Conservation (phyloP, 2,888 invertebrate species). For the Tortrix viridana region DNA sequence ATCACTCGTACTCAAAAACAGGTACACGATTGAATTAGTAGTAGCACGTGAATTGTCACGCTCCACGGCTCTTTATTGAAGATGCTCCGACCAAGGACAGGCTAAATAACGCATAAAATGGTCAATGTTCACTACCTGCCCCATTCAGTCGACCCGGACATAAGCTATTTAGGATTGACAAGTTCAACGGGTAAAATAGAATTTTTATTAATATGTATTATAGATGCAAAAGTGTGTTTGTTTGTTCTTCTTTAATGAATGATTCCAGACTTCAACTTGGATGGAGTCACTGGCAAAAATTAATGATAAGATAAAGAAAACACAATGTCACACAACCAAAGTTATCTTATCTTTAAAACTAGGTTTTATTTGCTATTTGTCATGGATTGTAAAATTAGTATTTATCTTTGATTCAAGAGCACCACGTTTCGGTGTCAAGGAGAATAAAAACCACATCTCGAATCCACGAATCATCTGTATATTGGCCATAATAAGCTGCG, state of each 20-base stretch:
- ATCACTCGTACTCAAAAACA: slow-evolving; percentile 24
- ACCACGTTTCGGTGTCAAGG: slow-evolving; percentile 22
- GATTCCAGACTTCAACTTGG: no score
- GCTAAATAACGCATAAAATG: slow-evolving; percentile 55
- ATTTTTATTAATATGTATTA: neutral
- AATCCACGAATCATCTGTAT: neutral
- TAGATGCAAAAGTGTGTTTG: no score
- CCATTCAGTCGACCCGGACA: slow-evolving; percentile 50
- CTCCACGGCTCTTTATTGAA: slow-evolving; percentile 62
- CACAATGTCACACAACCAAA: slow-evolving; percentile 1
- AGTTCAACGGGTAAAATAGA: neutral
- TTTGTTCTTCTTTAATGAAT: no score
- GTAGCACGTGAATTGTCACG: slow-evolving; percentile 64
- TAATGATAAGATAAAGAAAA: slow-evolving; percentile 4
- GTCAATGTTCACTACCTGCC: slow-evolving; percentile 47
- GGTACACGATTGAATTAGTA: slow-evolving; percentile 41
- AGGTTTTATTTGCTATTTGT: slow-evolving; percentile 26
- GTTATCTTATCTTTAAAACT: slow-evolving; percentile 27
- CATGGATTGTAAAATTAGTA: slow-evolving; percentile 18
- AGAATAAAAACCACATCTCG: neutral
- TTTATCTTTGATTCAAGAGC: slow-evolving; percentile 25
- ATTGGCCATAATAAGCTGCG: slow-evolving; percentile 1
- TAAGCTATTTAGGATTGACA: slow-evolving; percentile 33
- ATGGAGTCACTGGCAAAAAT: no score
- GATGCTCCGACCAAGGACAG: slow-evolving; percentile 65